Evolutionary conservation across 35 echinoderm and acorn worm genomes (phyloP).

Genomic region (Apostichopus japonicus): DNA sequence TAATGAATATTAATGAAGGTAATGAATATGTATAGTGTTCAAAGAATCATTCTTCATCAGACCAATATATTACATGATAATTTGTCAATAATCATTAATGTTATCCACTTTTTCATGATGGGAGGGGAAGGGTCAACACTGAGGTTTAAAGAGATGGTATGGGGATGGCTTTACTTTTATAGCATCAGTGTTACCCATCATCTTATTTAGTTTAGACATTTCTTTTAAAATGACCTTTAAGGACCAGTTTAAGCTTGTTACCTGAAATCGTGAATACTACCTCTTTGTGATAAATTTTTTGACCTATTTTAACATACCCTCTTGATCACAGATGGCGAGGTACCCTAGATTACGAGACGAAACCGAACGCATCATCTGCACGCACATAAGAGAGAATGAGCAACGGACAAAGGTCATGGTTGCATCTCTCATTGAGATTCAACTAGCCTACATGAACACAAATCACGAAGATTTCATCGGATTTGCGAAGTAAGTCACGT

Average conservation of each 20-base stretch:
- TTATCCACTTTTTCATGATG: too few species aligned
- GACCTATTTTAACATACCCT: not conserved
- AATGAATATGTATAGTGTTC: too few species aligned
- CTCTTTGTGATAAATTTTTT: too few species aligned
- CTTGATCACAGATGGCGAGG: constrained; percentile 70
- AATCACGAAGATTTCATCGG: constrained; percentile 99
- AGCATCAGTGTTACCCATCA: too few species aligned
- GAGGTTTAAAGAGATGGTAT: not conserved
- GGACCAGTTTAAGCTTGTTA: too few species aligned
- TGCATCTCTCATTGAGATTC: constrained; percentile 76
- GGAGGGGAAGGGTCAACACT: too few species aligned
- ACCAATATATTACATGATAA: too few species aligned
- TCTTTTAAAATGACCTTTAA: not conserved
- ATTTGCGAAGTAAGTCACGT: constrained; percentile 86
- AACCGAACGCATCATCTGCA: constrained; percentile 88
- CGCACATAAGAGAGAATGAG: constrained; percentile 86
- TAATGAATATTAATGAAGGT: too few species aligned
- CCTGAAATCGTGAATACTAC: too few species aligned
- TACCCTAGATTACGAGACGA: constrained; percentile 97
- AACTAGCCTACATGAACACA: constrained; percentile 99
- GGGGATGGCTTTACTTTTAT: too few species aligned
- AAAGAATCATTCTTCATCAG: too few species aligned
- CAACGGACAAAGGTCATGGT: constrained; percentile 91
- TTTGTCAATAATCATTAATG: too few species aligned
- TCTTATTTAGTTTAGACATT: not conserved